A percentile compares a stretch with the other conserved stretches of the same genome.
phyloP scores from a whole-genome alignment of 2,888 invertebrate species.

The Cetonia aurata region DNA sequence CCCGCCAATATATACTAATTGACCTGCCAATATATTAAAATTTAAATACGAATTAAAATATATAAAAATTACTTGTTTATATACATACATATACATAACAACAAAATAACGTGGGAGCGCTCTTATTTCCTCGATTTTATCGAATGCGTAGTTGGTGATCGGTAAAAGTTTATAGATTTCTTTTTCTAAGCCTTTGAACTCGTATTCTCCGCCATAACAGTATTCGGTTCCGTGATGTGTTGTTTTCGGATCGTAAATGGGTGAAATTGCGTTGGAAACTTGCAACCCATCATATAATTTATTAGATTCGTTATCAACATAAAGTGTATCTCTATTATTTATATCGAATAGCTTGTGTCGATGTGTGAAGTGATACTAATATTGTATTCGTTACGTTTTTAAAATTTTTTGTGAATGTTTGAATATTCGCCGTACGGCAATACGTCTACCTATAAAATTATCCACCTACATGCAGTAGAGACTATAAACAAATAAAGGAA shows the following conservation, averaged over 20 bases:
- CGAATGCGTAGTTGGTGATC: no score
- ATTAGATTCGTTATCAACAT: conserved; percentile 10
- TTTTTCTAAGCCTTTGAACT: background rate
- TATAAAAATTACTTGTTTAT: no score
- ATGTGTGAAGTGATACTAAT: conserved; percentile 1
- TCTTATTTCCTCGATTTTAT: no score
- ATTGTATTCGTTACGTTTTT: conserved; percentile 18
- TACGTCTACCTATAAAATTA: conserved; percentile 27
- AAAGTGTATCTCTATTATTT: conserved; percentile 1
- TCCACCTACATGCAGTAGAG: conserved; percentile 46
- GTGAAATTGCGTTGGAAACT: conserved; percentile 11
- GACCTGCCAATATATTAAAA: no score
- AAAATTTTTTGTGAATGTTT: conserved; percentile 37
- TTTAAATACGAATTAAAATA: no score
- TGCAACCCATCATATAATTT: conserved; percentile 9
- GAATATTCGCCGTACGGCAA: conserved; percentile 25
- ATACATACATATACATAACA: no score
- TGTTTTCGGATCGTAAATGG: conserved; percentile 18
- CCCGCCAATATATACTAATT: no score
- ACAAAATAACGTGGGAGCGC: no score
- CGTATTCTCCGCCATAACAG: conserved; percentile 24
- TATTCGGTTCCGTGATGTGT: conserved; percentile 26
- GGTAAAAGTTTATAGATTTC: no score
- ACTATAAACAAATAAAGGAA: conserved; percentile 46
- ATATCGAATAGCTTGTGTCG: conserved; percentile 20